Evolutionary conservation across 2,113 vertebrate genomes (phyloP), one percentile per base, ranked within the genome.

Genomic region (Lepisosteus osseus): DNA sequence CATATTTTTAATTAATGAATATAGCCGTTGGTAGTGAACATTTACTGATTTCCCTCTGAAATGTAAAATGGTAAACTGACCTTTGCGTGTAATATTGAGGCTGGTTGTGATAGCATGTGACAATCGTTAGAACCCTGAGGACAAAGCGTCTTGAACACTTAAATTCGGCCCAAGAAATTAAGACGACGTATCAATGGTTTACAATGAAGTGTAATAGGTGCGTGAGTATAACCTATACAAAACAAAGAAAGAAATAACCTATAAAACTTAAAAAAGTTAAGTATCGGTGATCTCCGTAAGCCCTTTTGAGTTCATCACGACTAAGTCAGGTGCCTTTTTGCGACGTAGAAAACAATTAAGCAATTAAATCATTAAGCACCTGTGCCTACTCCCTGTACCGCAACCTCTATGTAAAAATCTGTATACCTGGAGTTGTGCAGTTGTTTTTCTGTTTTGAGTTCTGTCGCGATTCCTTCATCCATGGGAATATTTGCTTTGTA

Each of bases 381-480:
- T 29, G 29, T 29, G 29, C 29, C 29, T 29, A 29, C 29, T 29
- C 29, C 1, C 29, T 29, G 2, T 29, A 29, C 29, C 2, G 29
- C 29, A 29, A 1, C 29, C 29, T 29, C 2, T 29, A 29, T 29
- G 29, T 29, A 29, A 29, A 29, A 29, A 29, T 29, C 29, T 29
- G 29, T 72, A 83, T 96, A 99, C 97, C 96, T 98, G 95, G 86
- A 72, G 93, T 80, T 79, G 94, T 80, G 86, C 95, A 96, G 90
- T 78, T 94, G 92, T 84, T 87, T 90, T 99, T 99, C 88, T 97
- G 96, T 82, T 99, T 99, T 51, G 96, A 86, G 83, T 98, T 98
- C 84, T 97, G 95, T 44, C 97, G 90, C 29, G 90, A 95, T 86
- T 99, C 96, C 83, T 99, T 99, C 97, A 99, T 99, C 97, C 97